Evolutionary conservation across 2,797 vertebrate genomes (phyloP), one percentile per base, ranked within the genome.

Genomic region (Echeneis naucrates): DNA sequence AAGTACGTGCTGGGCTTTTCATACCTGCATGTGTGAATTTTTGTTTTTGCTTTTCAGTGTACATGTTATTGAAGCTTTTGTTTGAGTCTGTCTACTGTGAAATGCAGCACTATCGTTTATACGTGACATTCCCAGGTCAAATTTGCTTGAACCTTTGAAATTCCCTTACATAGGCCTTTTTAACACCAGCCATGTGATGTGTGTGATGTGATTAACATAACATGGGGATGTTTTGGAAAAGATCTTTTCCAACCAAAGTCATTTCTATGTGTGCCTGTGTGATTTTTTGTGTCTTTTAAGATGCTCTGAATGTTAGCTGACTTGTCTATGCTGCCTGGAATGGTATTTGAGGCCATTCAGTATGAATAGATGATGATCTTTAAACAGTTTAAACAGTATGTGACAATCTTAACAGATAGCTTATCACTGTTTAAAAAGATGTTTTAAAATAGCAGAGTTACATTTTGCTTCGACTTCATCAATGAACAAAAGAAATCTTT

Each of bases 201-300:
- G 62, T 68, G 69, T 78, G 84, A 83, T 13, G 27, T 51, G 77
- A 85, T 82, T 67, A 83, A 78, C 65, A 55, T 44, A 72, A 57
- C 72, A 52, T 59, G 13, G 42, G 63, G 53, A 71, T 91, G 83
- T 89, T 90, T 87, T 88, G 83, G 79, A 87, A 88, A 89, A 82
- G 68, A 75, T 69, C 65, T 86, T 82, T 85, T 79, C 62, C 52
- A 51, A 67, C 35, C 21, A 73, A 54, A 76, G 63, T 45, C 19
- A 66, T 72, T 83, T 73, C 57, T 80, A 45, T 68, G 68, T 67
- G 45, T 0, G 23, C 79, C 54, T 77, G 38, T 75, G 60, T 71
- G 61, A 48, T 35, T 80, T 80, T 72, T 38, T 76, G 23, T 77
- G 54, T 66, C 77, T 40, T 76, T 78, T 68, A 51, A 52, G 82